Percentiles rank a stretch among this genome's conserved stretches.
phyloP scores from a whole-genome alignment of 2,888 invertebrate genomes.

The Acleris cristana region DNA sequence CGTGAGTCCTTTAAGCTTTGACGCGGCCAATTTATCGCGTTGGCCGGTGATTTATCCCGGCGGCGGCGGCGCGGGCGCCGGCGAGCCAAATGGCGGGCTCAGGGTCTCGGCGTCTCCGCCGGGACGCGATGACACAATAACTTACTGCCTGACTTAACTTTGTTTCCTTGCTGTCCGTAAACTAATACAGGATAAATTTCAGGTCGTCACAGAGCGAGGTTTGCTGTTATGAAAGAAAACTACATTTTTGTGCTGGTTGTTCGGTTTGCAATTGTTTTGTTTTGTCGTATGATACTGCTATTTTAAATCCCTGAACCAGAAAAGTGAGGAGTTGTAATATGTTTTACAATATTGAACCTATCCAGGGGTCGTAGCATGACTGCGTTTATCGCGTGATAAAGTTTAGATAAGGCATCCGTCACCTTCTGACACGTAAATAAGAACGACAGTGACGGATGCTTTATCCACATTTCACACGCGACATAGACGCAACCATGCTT shows the following conservation, averaged over 20 bases:
- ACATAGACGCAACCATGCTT: too few species aligned
- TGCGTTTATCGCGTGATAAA: too few species aligned
- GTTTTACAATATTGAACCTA: too few species aligned
- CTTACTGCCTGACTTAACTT: conserved; percentile 23
- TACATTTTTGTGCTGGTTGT: neutral
- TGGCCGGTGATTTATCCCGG: conserved; percentile 26
- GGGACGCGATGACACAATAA: conserved; percentile 29
- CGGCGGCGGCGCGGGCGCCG: conserved; percentile 7
- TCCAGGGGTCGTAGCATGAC: too few species aligned
- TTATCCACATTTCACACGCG: too few species aligned
- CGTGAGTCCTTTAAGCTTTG: conserved; percentile 30
- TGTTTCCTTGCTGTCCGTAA: conserved; percentile 14
- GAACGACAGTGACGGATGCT: too few species aligned
- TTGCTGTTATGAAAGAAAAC: neutral
- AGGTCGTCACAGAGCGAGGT: neutral
- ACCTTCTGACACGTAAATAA: too few species aligned
- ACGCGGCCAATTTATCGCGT: conserved; percentile 30
- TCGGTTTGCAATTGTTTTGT: neutral
- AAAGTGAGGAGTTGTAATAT: too few species aligned
- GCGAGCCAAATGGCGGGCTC: conserved; percentile 28
- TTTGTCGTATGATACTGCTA: too few species aligned
- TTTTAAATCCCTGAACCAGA: too few species aligned
- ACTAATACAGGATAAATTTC: conserved; percentile 5
- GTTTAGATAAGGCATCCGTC: too few species aligned
- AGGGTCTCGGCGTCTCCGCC: conserved; percentile 8